Percentiles rank a stretch among this genome's conserved stretches.
phyloP scores from a whole-genome alignment of 2,113 vertebrate species.

The Henicopernis longicauda region DNA sequence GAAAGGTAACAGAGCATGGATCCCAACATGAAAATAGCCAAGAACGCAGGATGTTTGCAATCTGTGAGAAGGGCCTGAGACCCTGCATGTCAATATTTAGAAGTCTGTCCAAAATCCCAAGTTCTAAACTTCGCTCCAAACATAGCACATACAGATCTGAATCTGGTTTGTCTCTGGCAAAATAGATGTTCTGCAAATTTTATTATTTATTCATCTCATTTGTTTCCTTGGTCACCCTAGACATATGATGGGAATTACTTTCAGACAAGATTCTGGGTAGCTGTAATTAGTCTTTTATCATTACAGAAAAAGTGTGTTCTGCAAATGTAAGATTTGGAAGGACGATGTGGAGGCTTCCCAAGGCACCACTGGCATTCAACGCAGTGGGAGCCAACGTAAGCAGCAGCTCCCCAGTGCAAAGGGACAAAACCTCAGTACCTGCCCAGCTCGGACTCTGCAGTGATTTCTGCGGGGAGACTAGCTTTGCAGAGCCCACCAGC shows the following conservation, averaged over 20 bases:
- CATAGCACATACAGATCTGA: not conserved
- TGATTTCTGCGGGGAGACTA: rapidly evolving
- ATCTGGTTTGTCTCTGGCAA: conserved; percentile 30
- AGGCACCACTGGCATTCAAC: not conserved
- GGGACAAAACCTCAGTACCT: not conserved
- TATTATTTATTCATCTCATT: not conserved
- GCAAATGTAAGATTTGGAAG: not conserved
- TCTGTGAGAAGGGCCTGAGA: not conserved
- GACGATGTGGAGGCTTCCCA: not conserved
- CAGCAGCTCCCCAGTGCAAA: not conserved
- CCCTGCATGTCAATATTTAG: not conserved
- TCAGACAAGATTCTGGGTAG: not conserved
- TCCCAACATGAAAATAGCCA: not conserved
- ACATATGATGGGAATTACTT: not conserved
- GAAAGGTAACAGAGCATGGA: conserved; percentile 26
- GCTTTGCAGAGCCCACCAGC: not conserved
- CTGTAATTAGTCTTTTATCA: not conserved
- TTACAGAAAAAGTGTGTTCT: not conserved
- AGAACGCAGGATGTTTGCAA: not conserved
- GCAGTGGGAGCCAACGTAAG: rapidly evolving
- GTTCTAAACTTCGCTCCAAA: conserved; percentile 30
- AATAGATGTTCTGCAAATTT: not conserved
- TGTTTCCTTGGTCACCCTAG: conserved; percentile 11
- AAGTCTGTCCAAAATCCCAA: not conserved
- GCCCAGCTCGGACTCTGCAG: not conserved